These are phyloP conservation scores for Ctenoplectra terminalis DNA, from an alignment of 1,140 invertebrate species.

Conservation along the genomic window DNA sequence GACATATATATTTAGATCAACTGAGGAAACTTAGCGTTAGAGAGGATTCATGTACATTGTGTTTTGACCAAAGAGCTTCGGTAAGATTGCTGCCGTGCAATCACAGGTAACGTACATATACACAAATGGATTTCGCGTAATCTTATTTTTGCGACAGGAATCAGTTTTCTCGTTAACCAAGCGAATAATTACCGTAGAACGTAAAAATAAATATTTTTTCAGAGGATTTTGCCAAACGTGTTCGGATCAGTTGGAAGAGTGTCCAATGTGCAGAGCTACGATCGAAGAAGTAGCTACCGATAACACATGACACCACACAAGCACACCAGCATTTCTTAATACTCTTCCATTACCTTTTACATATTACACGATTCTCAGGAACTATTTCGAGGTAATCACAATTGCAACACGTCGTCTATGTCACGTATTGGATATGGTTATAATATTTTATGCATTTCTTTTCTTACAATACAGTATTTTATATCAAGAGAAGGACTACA, in stretches of 20 bases:
- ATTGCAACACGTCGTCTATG: slow-evolving; percentile 43
- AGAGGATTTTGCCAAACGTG: slow-evolving; percentile 94
- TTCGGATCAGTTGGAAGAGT: slow-evolving; percentile 90
- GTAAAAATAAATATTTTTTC: slow-evolving; percentile 74
- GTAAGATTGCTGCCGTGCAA: slow-evolving; percentile 91
- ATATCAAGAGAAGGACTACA: slow-evolving; percentile 50
- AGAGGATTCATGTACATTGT: slow-evolving; percentile 94
- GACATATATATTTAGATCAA: slow-evolving; percentile 90
- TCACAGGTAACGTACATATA: slow-evolving; percentile 86
- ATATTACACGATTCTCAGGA: slow-evolving; percentile 56
- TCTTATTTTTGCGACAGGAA: background rate
- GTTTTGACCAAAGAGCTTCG: slow-evolving; percentile 91
- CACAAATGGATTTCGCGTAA: background rate
- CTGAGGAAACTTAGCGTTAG: slow-evolving; percentile 89
- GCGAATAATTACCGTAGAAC: slow-evolving; percentile 10
- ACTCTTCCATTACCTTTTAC: slow-evolving; percentile 59
- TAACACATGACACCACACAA: slow-evolving; percentile 78
- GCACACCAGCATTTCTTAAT: slow-evolving; percentile 57
- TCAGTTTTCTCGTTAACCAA: background rate
- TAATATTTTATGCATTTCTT: slow-evolving; percentile 68
- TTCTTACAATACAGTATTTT: slow-evolving; percentile 64
- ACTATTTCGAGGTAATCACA: slow-evolving; percentile 61
- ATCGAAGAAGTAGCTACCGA: slow-evolving; percentile 79
- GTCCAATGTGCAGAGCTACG: slow-evolving; percentile 93
- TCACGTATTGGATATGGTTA: slow-evolving; percentile 47